Evolutionary conservation across 2,113 vertebrate species (phyloP), one percentile per base, ranked within the genome.

Genomic region (Equus przewalskii): DNA sequence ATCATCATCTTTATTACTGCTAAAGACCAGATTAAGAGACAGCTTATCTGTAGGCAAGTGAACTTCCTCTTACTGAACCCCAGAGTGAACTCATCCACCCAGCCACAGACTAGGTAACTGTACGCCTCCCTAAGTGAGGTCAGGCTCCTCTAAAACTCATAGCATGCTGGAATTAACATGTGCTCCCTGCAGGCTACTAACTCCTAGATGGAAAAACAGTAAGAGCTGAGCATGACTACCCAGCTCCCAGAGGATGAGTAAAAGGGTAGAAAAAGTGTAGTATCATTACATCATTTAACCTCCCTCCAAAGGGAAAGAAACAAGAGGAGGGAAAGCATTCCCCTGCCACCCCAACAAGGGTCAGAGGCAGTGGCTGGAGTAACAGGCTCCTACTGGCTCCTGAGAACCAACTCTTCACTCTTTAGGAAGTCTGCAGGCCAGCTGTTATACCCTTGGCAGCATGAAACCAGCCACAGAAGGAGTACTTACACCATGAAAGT

Each of bases 11-110:
- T 51, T 60, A 69, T 70, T 21, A 95, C 60, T 62, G 41, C 58
- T 85, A 28, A 95, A 81, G 82, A 87, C n/a, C 46, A 87, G 75
- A 72, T 81, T 90, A 83, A 83, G 60, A 54, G 28, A 44, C 22
- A 26, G 28, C 28, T 87, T 46, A 79, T 36, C 84, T 64, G 7
- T 3, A 80, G 30, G 12, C 64, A 79, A 73, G n/a, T 79, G 41
- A 30, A 51, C 36, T 51, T 95, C 80, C 72, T n/a, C 24, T 62
- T 19, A 28, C 65, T 28, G 54, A 89, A 84, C n/a, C 16, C 33
- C 26, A 18, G 60, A 54, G 22, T 13, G 51, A 51, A 33, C 3
- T 69, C 28, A 28, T 78, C n/a, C 7, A 36, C 9, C 80, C 54
- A 58, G 69, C 30, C 76, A 78, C 3, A 30, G 69, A 46, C 10